phyloP scores from a whole-genome alignment of 2,888 invertebrate species.

The Ophioninae sp. region DNA sequence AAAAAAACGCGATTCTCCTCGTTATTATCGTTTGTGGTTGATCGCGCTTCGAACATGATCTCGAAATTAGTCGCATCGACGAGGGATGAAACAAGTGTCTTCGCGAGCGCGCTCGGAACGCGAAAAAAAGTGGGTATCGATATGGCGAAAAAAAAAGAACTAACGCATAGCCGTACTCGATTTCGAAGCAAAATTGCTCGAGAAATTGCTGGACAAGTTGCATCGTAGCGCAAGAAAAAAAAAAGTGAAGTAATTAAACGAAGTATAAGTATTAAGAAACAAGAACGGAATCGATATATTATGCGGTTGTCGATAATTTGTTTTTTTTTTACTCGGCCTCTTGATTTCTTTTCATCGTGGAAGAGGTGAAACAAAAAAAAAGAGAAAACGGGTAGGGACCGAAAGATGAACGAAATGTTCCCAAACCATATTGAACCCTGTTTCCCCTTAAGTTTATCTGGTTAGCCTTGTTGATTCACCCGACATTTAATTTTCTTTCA shows the following conservation, averaged over 20 bases:
- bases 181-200: slow-evolving; percentile 1
- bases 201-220: not conserved
- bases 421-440: not conserved
- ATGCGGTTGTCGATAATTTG: not conserved
- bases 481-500: not conserved
- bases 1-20: not conserved
- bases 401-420: not conserved
- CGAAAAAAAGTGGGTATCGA: not conserved
- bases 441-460: not conserved
- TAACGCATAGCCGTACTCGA: not conserved
- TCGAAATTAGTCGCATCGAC: not conserved
- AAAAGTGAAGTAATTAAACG: slow-evolving; percentile 18
- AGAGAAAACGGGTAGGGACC: slow-evolving; percentile 4
- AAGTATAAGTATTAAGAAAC: not conserved
- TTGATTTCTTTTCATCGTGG: not conserved
- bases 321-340: not conserved
- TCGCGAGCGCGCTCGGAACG: not conserved
- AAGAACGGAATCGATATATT: not conserved
- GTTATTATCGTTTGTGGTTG: not conserved
- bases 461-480: not conserved
- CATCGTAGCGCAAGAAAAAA: not conserved
- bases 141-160: slow-evolving; percentile 1
- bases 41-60: slow-evolving; percentile 26
- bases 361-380: not conserved
- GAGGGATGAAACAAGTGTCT: not conserved